A percentile compares a stretch with the other conserved stretches of the same genome.
Conservation (phyloP, 2,113 vertebrate genomes). For the Limnothrissa miodon region DNA sequence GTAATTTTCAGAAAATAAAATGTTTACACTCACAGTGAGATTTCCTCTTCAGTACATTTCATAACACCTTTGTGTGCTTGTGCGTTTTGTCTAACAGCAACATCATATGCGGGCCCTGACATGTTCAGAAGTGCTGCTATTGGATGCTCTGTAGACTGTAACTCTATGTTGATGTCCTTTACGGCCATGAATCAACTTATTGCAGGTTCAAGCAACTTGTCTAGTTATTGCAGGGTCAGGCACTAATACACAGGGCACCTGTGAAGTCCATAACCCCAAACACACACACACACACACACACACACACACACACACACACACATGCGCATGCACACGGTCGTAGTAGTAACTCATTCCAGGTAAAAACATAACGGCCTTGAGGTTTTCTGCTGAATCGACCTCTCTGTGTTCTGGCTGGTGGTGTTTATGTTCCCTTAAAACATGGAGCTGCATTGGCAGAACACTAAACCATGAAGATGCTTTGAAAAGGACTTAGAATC, state of each 20-base stretch:
- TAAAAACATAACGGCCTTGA: neutral
- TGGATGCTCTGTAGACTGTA: neutral
- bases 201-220: neutral
- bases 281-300: neutral
- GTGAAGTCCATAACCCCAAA: neutral
- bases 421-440: conserved; percentile 1
- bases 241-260: neutral
- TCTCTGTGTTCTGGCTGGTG: neutral
- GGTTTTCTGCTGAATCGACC: neutral
- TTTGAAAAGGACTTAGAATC: neutral
- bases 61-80: neutral
- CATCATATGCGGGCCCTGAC: neutral
- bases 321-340: too few species aligned
- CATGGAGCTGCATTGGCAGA: neutral
- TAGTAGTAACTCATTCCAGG: neutral
- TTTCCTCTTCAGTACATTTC: neutral
- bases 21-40: neutral
- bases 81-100: too few species aligned
- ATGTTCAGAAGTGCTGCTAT: neutral
- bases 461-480: neutral
- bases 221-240: neutral
- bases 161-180: neutral
- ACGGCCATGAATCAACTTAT: neutral
- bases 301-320: too few species aligned
- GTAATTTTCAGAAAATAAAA: too few species aligned